Evolutionary conservation across 1,140 invertebrate genomes (phyloP), one percentile per base, ranked within the genome.

Genomic region (Sinonovacula constricta): DNA sequence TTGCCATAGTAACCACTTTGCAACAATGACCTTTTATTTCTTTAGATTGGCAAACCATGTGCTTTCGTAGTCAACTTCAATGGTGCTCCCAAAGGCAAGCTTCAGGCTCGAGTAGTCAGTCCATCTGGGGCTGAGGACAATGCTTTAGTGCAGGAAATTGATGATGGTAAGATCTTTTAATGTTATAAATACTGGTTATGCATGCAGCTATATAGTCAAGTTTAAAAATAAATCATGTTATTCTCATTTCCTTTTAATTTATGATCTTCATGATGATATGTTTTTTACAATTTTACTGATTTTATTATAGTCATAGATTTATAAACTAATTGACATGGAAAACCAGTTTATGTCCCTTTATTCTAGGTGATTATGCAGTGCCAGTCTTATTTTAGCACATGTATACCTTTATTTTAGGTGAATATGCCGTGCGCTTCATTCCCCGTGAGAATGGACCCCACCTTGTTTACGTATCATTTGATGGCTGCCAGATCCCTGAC

Each of bases 401-500:
- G n/a, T n/a, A n/a, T n/a, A n/a, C n/a, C n/a, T n/a, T n/a, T 14
- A 26, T 68, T 86, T 26, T 79, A 92, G 93, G 93, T 81, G 87
- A 92, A 60, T 93, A 92, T 87, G 92, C 96, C 70, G 95, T 99
- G 74, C 94, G 98, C 82, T 99, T 99, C 91, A 97, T 99, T 93
- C 97, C 98, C 1, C 93, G 95, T 36, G 98, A 99, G 90, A 98
- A 98, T 88, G 98, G 98, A 15, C 94, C 98, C 59, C 97, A 99
- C 92, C 95, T 96, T 86, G 96, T 99, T 79, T 96, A 99, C 86
- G 94, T 98, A 18, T 97, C 97, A 88, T 97, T 97, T 91, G 97
- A 99, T 88, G 97, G 97, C 4, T 96, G 98, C 56, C 98, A 99
- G 91, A 99, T 99, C 92, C 95, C 96, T 31, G 97, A 93, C 59